phyloP scores from a whole-genome alignment of 2,113 vertebrate species.

The Narcine bancroftii region DNA sequence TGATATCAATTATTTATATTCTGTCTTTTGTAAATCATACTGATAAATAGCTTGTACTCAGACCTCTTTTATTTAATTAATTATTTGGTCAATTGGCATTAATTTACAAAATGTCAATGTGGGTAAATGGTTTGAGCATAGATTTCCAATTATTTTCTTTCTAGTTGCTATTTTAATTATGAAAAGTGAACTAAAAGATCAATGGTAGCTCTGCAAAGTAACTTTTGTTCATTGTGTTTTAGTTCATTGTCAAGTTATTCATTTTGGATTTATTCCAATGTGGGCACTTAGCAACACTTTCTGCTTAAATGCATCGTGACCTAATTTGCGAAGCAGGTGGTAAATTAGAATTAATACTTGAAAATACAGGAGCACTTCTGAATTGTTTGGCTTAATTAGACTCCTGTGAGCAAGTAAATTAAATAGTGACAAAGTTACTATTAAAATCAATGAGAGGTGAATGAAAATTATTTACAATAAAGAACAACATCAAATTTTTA shows the following conservation, averaged over 20 bases:
- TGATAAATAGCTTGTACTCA: conserved; percentile 14
- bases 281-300: neutral
- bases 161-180: neutral
- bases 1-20: neutral
- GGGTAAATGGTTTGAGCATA: neutral
- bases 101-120: neutral
- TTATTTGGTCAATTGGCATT: neutral
- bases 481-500: neutral
- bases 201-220: neutral
- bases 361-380: neutral
- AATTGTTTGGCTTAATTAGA: neutral
- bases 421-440: neutral
- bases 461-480: neutral
- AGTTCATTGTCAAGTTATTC: neutral
- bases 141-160: neutral
- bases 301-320: neutral
- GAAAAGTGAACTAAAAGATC: neutral
- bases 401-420: neutral
- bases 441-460: too few relatives aligned
- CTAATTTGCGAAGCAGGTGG: conserved; percentile 5
- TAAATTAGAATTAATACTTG: conserved; percentile 10
- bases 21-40: neutral
- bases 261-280: conserved; percentile 6
- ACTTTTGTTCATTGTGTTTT: neutral
- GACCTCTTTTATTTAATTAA: neutral